Evolutionary conservation across 2,888 invertebrate species (phyloP).

Genomic region (Phalera bucephala): DNA sequence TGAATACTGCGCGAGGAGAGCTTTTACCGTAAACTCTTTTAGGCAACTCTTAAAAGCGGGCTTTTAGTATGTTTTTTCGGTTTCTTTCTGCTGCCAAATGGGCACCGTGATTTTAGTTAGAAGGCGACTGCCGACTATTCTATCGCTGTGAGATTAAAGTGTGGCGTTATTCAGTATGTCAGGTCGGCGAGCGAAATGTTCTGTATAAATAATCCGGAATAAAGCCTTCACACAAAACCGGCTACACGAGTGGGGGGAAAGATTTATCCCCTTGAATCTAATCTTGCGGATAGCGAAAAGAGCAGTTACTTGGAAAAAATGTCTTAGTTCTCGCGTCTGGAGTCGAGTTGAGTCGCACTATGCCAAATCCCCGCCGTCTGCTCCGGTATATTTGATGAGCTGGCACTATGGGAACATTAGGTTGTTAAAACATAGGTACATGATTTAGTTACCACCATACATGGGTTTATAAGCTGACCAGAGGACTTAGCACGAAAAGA

Average conservation of each 20-base stretch:
- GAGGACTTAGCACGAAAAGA: too few species aligned
- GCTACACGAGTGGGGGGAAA: constrained; percentile 65
- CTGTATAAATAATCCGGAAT: constrained; percentile 74
- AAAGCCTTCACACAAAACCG: constrained; percentile 73
- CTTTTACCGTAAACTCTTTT: constrained; percentile 36
- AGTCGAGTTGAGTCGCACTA: constrained; percentile 28
- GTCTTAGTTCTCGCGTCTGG: constrained; percentile 56
- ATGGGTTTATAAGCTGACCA: too few species aligned
- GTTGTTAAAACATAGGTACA: too few species aligned
- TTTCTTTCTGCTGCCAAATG: constrained; percentile 20
- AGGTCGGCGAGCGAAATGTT: constrained; percentile 61
- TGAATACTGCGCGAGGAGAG: constrained; percentile 28
- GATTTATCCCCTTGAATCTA: constrained; percentile 80
- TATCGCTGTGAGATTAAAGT: constrained; percentile 54
- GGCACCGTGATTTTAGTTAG: constrained; percentile 25
- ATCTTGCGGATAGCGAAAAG: constrained; percentile 77
- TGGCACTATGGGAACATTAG: too few species aligned
- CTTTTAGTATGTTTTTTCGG: constrained; percentile 28
- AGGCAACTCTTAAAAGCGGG: constrained; percentile 21
- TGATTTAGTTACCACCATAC: too few species aligned
- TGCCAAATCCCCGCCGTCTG: constrained; percentile 56
- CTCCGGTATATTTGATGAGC: constrained; percentile 48
- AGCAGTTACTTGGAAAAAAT: constrained; percentile 68
- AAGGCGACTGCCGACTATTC: constrained; percentile 41
- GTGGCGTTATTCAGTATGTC: constrained; percentile 62